phyloP scores from a whole-genome alignment of 1,140 invertebrate genomes.

The Muscidifurax raptorellus region DNA sequence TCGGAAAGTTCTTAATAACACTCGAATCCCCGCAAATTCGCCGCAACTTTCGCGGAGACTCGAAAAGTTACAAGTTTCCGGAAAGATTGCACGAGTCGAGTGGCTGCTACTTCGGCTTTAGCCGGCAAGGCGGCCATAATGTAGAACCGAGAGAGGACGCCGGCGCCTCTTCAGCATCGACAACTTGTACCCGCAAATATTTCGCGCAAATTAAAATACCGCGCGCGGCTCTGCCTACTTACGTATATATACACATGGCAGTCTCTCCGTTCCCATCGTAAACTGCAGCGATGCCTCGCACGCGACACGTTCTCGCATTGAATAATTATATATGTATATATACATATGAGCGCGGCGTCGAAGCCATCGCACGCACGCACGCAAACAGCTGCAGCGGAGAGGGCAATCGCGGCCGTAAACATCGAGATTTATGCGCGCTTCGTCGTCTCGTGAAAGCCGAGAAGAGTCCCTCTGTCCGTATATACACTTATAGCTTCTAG shows the following conservation, averaged over 20 bases:
- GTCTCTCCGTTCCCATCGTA: background rate
- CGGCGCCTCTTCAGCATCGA: background rate
- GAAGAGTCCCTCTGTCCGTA: background rate
- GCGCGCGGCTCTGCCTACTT: background rate
- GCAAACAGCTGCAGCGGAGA: constrained; percentile 4
- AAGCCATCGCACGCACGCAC: background rate
- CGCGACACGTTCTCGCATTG: background rate
- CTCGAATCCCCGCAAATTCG: background rate
- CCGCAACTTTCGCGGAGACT: constrained; percentile 1
- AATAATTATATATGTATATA: background rate
- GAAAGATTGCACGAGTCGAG: background rate
- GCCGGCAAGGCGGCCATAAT: too few species aligned
- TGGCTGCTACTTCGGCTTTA: background rate
- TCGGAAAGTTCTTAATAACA: constrained; percentile 19
- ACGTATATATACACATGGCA: too few species aligned
- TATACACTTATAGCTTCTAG: background rate
- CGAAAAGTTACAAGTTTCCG: background rate
- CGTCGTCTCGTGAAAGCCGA: background rate
- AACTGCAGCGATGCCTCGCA: background rate
- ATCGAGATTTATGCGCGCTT: background rate
- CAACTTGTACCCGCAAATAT: background rate
- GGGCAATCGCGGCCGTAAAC: background rate
- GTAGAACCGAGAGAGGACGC: too few species aligned
- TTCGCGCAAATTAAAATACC: background rate
- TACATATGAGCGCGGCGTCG: background rate